phyloP scores from a whole-genome alignment of 2,113 vertebrate species.

The Pterophyllum scalare region DNA sequence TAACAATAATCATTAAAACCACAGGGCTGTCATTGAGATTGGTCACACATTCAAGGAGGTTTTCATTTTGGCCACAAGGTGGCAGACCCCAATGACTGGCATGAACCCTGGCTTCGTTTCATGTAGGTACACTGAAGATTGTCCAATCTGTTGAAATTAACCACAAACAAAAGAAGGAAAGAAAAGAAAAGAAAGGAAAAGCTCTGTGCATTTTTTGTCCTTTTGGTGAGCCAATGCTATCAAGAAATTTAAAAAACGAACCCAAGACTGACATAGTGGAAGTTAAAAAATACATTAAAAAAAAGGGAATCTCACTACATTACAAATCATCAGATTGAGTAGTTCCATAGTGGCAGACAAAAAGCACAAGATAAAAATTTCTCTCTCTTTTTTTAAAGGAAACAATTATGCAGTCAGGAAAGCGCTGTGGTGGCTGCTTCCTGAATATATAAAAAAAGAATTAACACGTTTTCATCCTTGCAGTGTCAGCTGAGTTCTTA shows the following conservation, averaged over 20 bases:
- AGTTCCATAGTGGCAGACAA: not conserved
- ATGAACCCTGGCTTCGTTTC: constrained; percentile 30
- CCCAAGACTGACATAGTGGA: constrained; percentile 17
- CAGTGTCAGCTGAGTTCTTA: constrained; percentile 5
- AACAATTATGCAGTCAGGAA: constrained; percentile 32
- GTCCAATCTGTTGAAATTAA: constrained; percentile 20
- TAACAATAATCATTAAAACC: constrained; percentile 22
- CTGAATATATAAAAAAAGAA: constrained; percentile 12
- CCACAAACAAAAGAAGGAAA: not conserved
- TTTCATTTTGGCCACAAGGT: constrained; percentile 58
- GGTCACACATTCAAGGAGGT: constrained; percentile 19
- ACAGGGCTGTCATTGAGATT: not conserved
- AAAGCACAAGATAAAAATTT: constrained; percentile 33
- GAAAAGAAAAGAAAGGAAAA: not conserved
- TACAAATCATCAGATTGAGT: constrained; percentile 29
- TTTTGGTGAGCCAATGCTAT: constrained; percentile 21
- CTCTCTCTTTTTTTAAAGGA: constrained; percentile 23
- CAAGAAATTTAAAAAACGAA: constrained; percentile 10
- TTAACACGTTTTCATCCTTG: not conserved
- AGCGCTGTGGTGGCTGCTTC: constrained; percentile 16
- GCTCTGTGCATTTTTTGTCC: constrained; percentile 42
- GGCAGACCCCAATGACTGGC: constrained; percentile 39
- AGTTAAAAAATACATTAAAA: constrained; percentile 1
- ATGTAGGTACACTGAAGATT: constrained; percentile 25
- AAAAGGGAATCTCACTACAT: constrained; percentile 10